phyloP scores from a whole-genome alignment of 2,888 invertebrate species.

The Poecilus cupreus region DNA sequence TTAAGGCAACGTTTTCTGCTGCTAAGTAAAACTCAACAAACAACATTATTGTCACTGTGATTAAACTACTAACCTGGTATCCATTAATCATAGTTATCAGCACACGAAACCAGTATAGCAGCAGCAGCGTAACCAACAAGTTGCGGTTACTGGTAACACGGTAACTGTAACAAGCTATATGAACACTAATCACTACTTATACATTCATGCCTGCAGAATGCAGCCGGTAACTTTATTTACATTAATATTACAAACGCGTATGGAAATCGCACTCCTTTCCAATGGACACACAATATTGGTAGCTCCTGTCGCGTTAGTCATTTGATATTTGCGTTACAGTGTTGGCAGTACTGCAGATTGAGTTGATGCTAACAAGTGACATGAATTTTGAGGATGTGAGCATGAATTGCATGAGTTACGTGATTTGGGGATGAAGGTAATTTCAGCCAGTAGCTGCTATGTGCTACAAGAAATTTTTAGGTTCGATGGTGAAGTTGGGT shows the following conservation, averaged over 20 bases:
- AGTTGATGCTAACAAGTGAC: slow-evolving; percentile 28
- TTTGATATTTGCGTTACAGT: background rate
- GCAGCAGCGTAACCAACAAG: background rate
- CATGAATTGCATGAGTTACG: background rate
- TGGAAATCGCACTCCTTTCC: slow-evolving; percentile 17
- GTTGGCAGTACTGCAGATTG: slow-evolving; percentile 4
- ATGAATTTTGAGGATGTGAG: slow-evolving; percentile 10
- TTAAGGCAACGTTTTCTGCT: no score
- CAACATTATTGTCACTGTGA: background rate
- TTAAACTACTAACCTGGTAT: background rate
- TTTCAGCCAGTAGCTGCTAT: no score
- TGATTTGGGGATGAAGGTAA: no score
- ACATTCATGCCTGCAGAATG: slow-evolving; percentile 29
- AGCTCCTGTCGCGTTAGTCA: no score
- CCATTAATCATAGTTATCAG: slow-evolving; percentile 38
- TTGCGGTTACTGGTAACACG: background rate
- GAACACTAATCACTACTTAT: slow-evolving; percentile 28
- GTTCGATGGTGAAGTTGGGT: no score
- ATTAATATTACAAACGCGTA: slow-evolving; percentile 33
- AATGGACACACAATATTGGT: slow-evolving; percentile 2
- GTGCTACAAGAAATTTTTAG: no score
- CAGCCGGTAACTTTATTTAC: slow-evolving; percentile 19
- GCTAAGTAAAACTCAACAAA: background rate
- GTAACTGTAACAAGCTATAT: background rate
- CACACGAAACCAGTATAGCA: background rate